A percentile compares a stretch with the other conserved stretches of the same genome.
phyloP scores from a whole-genome alignment of 2,797 vertebrate genomes.

The Semaprochilodus insignis region DNA sequence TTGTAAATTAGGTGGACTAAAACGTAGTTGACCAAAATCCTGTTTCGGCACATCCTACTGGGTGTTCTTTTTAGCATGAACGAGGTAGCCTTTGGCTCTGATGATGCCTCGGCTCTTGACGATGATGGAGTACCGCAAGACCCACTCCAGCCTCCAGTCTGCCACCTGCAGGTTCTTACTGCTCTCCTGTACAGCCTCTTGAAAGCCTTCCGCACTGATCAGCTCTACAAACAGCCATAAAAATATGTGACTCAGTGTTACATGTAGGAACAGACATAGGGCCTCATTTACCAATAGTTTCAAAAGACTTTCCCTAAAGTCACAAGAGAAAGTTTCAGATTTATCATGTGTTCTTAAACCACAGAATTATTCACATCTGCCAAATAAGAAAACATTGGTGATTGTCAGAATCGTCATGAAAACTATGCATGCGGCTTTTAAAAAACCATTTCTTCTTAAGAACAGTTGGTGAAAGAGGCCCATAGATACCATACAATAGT shows the following conservation, averaged over 20 bases:
- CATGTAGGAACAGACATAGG: not conserved
- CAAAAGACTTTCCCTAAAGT: too few relatives aligned
- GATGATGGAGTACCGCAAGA: conserved; percentile 97
- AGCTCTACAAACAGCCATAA: conserved; percentile 80
- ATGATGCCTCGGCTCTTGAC: conserved; percentile 98
- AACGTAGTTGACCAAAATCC: not conserved
- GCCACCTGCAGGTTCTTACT: conserved; percentile 77
- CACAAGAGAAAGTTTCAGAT: too few relatives aligned
- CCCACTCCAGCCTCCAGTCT: conserved; percentile 93
- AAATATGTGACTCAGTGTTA: conserved; percentile 14
- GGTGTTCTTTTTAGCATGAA: conserved; percentile 87
- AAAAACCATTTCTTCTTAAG: too few relatives aligned
- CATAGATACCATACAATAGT: not conserved
- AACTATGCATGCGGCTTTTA: too few relatives aligned
- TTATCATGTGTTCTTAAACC: too few relatives aligned
- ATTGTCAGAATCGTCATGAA: too few relatives aligned
- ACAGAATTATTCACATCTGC: too few relatives aligned
- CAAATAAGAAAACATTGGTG: too few relatives aligned
- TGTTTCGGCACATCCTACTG: conserved; percentile 63
- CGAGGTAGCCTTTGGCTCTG: conserved; percentile 97
- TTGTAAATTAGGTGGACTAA: conserved; percentile 6
- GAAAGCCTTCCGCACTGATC: conserved; percentile 89
- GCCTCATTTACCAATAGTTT: too few relatives aligned
- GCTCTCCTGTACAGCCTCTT: conserved; percentile 87
- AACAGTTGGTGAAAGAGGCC: too few relatives aligned